phyloP scores from a whole-genome alignment of 1,140 invertebrate species.

The Venturia canescens region DNA sequence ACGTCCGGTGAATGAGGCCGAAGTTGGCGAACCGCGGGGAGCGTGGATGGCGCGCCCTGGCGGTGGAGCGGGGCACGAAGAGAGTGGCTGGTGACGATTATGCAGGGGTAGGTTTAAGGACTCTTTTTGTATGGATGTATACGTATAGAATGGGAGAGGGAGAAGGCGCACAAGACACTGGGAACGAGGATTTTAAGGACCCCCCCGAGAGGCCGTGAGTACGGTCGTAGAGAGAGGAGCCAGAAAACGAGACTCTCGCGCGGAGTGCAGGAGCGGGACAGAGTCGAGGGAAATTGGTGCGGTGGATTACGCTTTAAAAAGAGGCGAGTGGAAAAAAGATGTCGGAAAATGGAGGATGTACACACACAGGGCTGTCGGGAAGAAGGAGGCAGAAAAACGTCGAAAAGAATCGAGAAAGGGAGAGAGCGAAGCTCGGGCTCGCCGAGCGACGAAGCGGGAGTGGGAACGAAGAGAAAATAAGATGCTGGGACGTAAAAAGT shows the following conservation, averaged over 20 bases:
- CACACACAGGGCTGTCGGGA: no score
- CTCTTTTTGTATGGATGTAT: neutral
- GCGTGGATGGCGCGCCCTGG: neutral
- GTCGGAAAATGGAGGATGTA: no score
- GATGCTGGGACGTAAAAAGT: neutral
- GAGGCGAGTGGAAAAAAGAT: no score
- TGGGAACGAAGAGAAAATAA: neutral
- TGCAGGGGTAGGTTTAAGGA: conserved; percentile 9
- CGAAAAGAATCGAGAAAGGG: conserved; percentile 35
- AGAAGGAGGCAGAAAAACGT: no score
- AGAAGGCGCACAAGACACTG: conserved; percentile 2
- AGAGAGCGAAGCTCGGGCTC: neutral
- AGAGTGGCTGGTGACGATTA: neutral
- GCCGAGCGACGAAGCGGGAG: neutral
- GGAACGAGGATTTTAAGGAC: conserved; percentile 3
- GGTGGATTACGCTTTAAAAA: no score
- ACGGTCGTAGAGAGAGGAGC: neutral
- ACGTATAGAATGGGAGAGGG: neutral
- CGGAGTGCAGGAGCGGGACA: no score
- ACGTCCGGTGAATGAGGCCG: conserved; percentile 53
- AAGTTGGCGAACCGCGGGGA: neutral
- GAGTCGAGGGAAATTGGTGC: no score
- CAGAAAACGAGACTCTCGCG: no score
- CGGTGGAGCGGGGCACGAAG: neutral
- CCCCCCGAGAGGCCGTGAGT: neutral